Conservation (phyloP, 2,113 vertebrate genomes). For the Hiodon alosoides region DNA sequence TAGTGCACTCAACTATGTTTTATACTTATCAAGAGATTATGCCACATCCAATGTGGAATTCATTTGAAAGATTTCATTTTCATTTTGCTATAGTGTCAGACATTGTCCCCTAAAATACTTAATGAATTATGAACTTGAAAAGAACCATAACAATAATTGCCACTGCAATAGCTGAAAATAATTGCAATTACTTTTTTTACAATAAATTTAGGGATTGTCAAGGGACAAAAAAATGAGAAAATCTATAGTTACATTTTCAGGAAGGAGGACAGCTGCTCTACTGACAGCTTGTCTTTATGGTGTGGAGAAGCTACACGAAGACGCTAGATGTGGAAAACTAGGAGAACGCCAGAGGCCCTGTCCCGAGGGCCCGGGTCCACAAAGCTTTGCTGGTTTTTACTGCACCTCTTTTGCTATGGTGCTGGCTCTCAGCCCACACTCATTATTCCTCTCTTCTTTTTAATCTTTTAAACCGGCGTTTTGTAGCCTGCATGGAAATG, state of each 20-base stretch:
- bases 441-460: slow-evolving; percentile 33
- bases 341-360: background rate
- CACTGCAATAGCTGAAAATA: too few relatives aligned
- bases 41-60: slow-evolving; percentile 4
- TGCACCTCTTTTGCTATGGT: slow-evolving; percentile 12
- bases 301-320: too few relatives aligned
- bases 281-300: too few relatives aligned
- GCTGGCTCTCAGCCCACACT: slow-evolving; percentile 23
- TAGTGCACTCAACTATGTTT: slow-evolving; percentile 31
- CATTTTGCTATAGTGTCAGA: background rate
- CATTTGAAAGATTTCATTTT: slow-evolving; percentile 4
- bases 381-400: slow-evolving; percentile 29
- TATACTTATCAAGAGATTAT: background rate
- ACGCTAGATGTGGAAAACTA: too few relatives aligned
- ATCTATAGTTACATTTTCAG: background rate
- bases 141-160: background rate
- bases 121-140: background rate
- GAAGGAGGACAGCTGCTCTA: too few relatives aligned
- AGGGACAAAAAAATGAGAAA: background rate
- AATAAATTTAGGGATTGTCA: slow-evolving; percentile 3
- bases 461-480: slow-evolving; percentile 39
- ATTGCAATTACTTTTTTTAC: background rate
- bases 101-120: too few relatives aligned
- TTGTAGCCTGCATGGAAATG: slow-evolving; percentile 37
- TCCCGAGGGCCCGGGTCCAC: slow-evolving; percentile 11